Conservation (phyloP, 2,888 invertebrate species). For the Fragum fragum region DNA sequence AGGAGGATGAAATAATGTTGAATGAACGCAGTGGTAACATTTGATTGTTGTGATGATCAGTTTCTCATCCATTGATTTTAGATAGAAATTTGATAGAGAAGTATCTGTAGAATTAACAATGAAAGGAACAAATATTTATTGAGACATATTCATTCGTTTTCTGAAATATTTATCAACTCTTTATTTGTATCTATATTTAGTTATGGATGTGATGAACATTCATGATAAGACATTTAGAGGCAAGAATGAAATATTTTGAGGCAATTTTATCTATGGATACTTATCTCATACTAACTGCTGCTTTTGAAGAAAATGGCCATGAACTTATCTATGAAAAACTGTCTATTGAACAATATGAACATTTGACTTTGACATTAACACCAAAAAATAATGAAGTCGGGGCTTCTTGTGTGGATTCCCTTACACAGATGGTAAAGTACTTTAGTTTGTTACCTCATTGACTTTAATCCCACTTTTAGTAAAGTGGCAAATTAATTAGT, state of each 20-base stretch:
- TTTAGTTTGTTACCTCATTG: too few species aligned
- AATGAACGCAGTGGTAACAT: constrained; percentile 43
- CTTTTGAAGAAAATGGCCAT: neutral
- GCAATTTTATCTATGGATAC: neutral
- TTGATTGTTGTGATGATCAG: constrained; percentile 51
- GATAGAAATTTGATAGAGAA: constrained; percentile 7
- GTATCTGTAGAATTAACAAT: constrained; percentile 13
- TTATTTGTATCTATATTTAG: neutral
- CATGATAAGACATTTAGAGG: neutral
- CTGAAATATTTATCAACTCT: neutral
- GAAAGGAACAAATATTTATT: neutral
- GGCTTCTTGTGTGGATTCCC: neutral
- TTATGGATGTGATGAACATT: neutral
- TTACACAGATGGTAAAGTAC: neutral
- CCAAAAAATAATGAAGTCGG: neutral
- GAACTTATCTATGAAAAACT: neutral
- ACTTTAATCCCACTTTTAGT: too few species aligned
- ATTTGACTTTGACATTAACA: neutral
- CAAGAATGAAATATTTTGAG: neutral
- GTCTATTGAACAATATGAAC: neutral
- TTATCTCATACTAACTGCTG: neutral
- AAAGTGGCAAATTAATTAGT: too few species aligned
- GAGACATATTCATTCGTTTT: neutral
- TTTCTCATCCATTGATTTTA: constrained; percentile 17
- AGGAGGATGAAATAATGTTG: neutral